phyloP scores from a whole-genome alignment of 2,888 invertebrate genomes.

The Andrena bicolor region DNA sequence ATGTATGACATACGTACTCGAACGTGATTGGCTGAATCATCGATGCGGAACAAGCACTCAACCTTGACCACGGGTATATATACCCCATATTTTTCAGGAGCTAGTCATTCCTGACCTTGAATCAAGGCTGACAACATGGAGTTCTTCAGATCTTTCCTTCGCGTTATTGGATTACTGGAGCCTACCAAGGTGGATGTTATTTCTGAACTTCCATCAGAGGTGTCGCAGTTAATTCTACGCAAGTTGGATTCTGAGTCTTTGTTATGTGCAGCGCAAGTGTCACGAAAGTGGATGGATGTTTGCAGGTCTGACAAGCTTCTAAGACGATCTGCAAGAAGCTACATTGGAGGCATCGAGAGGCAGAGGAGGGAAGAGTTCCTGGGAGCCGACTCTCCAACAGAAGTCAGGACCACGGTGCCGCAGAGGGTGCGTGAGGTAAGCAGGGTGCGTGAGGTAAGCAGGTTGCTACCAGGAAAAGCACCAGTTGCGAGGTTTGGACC shows the following conservation, averaged over 20 bases:
- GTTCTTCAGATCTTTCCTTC: constrained; percentile 39
- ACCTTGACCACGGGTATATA: constrained; percentile 28
- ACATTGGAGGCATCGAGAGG: neutral
- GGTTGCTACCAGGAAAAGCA: neutral
- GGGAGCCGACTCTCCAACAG: neutral
- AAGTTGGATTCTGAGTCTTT: constrained; percentile 41
- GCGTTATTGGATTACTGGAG: constrained; percentile 33
- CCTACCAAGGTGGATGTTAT: constrained; percentile 43
- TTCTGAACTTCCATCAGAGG: constrained; percentile 32
- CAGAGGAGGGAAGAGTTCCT: neutral
- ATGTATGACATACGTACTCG: neutral
- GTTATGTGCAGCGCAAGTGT: constrained; percentile 29
- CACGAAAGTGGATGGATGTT: constrained; percentile 1
- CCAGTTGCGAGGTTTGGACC: neutral
- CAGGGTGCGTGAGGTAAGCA: neutral
- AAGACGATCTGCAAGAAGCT: neutral
- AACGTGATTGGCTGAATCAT: constrained; percentile 20
- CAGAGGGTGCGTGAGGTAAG: neutral
- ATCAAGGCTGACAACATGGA: constrained; percentile 17
- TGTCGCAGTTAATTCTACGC: constrained; percentile 42
- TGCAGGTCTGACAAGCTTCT: constrained; percentile 20
- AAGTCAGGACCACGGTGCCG: neutral
- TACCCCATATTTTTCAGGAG: neutral
- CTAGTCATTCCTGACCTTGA: neutral
- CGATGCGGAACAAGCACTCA: constrained; percentile 5